phyloP scores from a whole-genome alignment of 2,888 invertebrate species.

The Aleiodes leptofemur region DNA sequence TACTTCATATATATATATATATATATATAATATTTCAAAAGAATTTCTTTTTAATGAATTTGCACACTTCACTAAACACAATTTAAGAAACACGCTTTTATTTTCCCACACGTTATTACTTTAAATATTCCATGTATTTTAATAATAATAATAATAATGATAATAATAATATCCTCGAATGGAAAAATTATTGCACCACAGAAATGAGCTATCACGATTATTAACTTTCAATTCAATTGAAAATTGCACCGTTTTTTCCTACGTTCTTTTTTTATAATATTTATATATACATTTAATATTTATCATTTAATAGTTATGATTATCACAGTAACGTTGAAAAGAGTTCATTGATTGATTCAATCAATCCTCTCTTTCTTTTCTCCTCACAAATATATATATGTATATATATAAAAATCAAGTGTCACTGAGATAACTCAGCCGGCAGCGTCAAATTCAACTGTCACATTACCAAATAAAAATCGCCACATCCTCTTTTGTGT shows the following conservation, averaged over 20 bases:
- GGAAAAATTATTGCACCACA: conserved; percentile 53
- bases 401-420: background rate
- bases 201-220: conserved; percentile 49
- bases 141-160: too few relatives aligned
- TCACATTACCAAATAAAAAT: conserved; percentile 36
- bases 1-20: conserved; percentile 12
- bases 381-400: too few relatives aligned
- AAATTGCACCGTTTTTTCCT: conserved; percentile 34
- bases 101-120: background rate
- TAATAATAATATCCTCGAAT: conserved; percentile 43
- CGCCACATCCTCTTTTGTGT: conserved; percentile 21
- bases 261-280: conserved; percentile 12
- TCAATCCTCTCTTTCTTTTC: background rate
- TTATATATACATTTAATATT: conserved; percentile 28
- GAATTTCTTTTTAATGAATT: background rate
- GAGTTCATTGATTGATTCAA: background rate
- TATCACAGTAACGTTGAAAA: conserved; percentile 40
- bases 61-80: conserved; percentile 13
- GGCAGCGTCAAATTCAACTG: background rate
- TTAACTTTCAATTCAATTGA: conserved; percentile 1
- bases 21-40: background rate
- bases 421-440: conserved; percentile 1
- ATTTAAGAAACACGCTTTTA: background rate
- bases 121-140: conserved; percentile 40
- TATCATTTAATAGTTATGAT: conserved; percentile 21